phyloP scores from a whole-genome alignment of 2,113 vertebrate species.

The Pedionomus torquatus region DNA sequence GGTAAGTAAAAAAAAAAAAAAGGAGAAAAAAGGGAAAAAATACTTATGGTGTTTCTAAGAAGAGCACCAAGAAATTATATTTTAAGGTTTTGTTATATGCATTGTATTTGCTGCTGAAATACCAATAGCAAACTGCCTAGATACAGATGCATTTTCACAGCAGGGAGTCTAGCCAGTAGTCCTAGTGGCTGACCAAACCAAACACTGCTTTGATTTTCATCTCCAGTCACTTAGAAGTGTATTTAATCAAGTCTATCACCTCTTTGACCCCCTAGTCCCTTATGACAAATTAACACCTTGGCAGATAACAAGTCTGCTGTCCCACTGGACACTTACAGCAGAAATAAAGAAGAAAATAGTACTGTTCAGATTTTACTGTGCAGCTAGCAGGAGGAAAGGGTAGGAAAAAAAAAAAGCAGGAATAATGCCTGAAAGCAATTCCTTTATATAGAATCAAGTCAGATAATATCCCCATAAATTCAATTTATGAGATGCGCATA shows the following conservation, averaged over 20 bases:
- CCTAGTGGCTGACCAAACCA: background rate
- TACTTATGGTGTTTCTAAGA: background rate
- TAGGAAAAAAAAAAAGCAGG: background rate
- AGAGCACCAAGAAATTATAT: background rate
- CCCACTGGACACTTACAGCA: background rate
- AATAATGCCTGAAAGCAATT: background rate
- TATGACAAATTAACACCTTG: background rate
- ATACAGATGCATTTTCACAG: background rate
- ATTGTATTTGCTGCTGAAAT: background rate
- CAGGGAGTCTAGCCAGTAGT: background rate
- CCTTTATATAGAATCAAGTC: background rate
- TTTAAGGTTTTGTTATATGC: background rate
- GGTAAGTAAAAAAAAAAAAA: background rate
- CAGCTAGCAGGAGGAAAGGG: background rate
- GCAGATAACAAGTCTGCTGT: background rate
- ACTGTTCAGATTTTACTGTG: background rate
- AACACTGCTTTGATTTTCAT: background rate
- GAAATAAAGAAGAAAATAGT: background rate
- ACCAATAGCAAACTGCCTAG: background rate
- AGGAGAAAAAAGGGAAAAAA: background rate
- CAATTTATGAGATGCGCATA: background rate
- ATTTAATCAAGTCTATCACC: background rate
- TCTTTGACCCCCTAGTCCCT: background rate
- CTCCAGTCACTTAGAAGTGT: background rate
- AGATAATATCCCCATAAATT: background rate